phyloP scores from a whole-genome alignment of 2,113 vertebrate species.

The Sus scrofa region DNA sequence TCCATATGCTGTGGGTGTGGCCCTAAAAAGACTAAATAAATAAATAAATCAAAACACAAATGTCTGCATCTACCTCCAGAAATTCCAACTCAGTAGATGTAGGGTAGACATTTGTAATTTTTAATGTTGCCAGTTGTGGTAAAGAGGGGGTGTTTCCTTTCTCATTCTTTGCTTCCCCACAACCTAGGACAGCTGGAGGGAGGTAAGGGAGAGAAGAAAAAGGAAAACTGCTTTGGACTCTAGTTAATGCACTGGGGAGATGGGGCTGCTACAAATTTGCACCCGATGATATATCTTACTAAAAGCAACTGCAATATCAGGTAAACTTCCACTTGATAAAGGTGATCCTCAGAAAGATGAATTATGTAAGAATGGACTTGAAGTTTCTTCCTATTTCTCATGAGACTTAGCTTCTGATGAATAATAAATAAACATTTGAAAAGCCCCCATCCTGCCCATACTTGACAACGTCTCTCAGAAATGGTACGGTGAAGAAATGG shows the following conservation, averaged over 20 bases:
- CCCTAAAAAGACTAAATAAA: no score
- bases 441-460: conserved; percentile 82
- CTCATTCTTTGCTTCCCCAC: not conserved
- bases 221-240: not conserved
- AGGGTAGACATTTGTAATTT: not conserved
- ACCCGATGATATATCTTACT: not conserved
- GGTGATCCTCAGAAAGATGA: not conserved
- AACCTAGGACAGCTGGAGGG: not conserved
- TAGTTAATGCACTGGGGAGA: not conserved
- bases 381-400: not conserved
- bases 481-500: conserved; percentile 95
- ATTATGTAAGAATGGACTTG: not conserved
- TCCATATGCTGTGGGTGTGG: no score
- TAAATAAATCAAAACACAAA: no score
- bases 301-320: not conserved
- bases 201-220: not conserved
- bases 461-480: conserved; percentile 95
- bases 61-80: no score
- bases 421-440: not conserved
- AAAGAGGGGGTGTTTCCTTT: not conserved
- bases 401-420: not conserved
- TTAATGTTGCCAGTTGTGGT: not conserved
- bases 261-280: not conserved
- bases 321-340: not conserved
- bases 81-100: not conserved